Evolutionary conservation across 2,888 invertebrate species (phyloP).

Genomic region (Scaptomyza tumidula): DNA sequence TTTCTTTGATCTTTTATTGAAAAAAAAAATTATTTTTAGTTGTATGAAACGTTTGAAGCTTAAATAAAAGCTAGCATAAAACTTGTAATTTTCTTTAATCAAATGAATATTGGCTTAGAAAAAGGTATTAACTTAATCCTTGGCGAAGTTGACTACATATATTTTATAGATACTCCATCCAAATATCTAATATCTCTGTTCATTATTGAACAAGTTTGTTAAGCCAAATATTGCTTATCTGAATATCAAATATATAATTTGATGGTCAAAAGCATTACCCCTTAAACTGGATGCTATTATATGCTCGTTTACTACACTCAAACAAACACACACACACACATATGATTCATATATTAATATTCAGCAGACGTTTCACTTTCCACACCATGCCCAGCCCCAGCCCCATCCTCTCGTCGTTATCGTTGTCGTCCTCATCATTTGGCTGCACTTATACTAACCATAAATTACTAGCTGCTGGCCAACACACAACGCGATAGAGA

Average conservation of each 20-base stretch:
- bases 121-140: too few relatives aligned
- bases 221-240: conserved; percentile 27
- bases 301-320: conserved; percentile 34
- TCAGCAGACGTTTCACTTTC: conserved; percentile 36
- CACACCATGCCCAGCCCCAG: too few relatives aligned
- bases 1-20: too few relatives aligned
- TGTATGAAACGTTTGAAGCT: too few relatives aligned
- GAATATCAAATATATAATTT: conserved; percentile 48
- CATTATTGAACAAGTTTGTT: not conserved
- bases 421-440: conserved; percentile 39
- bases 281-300: conserved; percentile 48
- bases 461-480: conserved; percentile 61
- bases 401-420: not conserved
- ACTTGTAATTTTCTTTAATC: too few relatives aligned
- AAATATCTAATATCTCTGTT: not conserved
- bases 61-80: too few relatives aligned
- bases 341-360: conserved; percentile 56
- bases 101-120: too few relatives aligned
- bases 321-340: conserved; percentile 8
- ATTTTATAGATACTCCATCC: too few relatives aligned
- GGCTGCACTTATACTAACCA: conserved; percentile 68
- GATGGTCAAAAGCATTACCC: conserved; percentile 48
- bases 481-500: conserved; percentile 15
- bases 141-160: too few relatives aligned
- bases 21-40: too few relatives aligned